Conservation (phyloP, 2,888 invertebrate species). For the Nephrotoma flavescens region DNA sequence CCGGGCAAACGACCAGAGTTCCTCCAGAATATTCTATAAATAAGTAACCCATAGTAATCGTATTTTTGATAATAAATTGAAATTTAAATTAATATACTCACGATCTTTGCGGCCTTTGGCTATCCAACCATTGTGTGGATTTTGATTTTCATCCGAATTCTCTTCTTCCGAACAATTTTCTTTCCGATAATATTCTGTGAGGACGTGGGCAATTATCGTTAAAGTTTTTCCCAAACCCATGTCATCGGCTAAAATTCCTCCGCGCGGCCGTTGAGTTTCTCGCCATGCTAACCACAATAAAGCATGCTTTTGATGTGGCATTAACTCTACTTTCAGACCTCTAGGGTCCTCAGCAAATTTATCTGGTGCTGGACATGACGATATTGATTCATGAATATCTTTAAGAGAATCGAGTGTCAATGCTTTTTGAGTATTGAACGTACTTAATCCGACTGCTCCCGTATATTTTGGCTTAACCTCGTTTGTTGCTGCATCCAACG, state of each 20-base stretch:
- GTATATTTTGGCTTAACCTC: conserved; percentile 24
- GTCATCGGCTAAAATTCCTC: conserved; percentile 67
- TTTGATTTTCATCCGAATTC: conserved; percentile 14
- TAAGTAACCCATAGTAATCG: neutral
- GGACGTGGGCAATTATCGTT: conserved; percentile 62
- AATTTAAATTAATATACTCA: conserved; percentile 10
- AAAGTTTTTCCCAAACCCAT: conserved; percentile 51
- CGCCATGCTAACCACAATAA: conserved; percentile 82
- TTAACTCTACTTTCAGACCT: conserved; percentile 48
- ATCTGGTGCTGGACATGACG: conserved; percentile 47
- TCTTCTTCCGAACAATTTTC: conserved; percentile 12
- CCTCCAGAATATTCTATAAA: conserved; percentile 41
- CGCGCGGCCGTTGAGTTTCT: conserved; percentile 69
- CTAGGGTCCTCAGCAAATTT: conserved; percentile 42
- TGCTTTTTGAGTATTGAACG: conserved; percentile 49
- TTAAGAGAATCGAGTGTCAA: conserved; percentile 58
- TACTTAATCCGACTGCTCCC: conserved; percentile 43
- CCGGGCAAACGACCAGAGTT: conserved; percentile 84
- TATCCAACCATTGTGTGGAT: conserved; percentile 17
- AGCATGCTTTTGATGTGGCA: conserved; percentile 76
- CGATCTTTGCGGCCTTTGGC: conserved; percentile 24
- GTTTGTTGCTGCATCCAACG: conserved; percentile 24
- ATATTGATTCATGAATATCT: conserved; percentile 52
- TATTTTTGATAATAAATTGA: neutral
- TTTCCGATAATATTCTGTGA: conserved; percentile 20